Conservation (phyloP, 2,113 vertebrate species). For the Eurystomus gularis region DNA sequence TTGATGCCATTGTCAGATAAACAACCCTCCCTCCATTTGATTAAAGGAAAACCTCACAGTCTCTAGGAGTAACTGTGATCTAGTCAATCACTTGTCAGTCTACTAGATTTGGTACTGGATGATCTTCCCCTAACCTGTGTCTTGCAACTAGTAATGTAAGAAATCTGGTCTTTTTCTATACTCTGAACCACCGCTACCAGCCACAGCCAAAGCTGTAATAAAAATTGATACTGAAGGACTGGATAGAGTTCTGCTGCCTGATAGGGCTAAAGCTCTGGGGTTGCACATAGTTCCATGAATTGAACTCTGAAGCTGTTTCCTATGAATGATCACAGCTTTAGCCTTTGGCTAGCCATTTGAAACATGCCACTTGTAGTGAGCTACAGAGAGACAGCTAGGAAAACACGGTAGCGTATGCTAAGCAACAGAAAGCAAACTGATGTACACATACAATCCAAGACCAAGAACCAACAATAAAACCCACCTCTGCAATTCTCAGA, state of each 20-base stretch:
- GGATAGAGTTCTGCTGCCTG: neutral
- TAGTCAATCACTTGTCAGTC: neutral
- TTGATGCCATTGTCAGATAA: neutral
- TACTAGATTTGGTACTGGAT: neutral
- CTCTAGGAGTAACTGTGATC: neutral
- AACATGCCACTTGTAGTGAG: neutral
- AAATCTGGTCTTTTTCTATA: neutral
- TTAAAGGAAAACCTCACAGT: neutral
- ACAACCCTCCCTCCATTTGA: neutral
- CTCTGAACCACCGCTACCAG: neutral
- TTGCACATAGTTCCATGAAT: neutral
- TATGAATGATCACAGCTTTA: neutral
- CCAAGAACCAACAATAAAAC: neutral
- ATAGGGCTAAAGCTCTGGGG: neutral
- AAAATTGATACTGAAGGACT: neutral
- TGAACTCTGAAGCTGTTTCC: neutral
- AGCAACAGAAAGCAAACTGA: neutral
- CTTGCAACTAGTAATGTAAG: neutral
- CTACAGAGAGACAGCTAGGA: neutral
- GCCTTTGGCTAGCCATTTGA: neutral
- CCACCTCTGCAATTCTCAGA: neutral
- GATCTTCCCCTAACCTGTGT: neutral
- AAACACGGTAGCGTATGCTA: neutral
- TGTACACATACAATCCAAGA: neutral
- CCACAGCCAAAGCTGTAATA: neutral